Percentiles rank a stretch among this genome's conserved stretches.
These are phyloP conservation scores for Montipora efflorescens DNA, from an alignment of 64 coral and sea anemone species.

Conservation along the genomic window DNA sequence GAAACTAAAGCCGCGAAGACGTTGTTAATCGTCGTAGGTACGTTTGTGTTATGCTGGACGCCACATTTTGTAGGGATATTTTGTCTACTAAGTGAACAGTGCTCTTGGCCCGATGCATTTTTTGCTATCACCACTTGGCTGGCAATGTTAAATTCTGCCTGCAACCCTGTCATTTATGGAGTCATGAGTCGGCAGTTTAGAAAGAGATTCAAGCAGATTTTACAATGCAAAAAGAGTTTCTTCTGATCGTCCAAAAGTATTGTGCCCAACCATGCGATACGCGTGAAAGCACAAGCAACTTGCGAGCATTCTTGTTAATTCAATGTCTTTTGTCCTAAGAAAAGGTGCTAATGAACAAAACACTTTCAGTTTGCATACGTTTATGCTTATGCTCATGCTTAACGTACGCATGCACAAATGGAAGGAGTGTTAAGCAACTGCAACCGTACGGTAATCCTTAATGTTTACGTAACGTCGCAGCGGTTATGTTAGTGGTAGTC, in stretches of 20 bases:
- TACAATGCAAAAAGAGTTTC: slow-evolving; percentile 77
- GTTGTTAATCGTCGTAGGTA: slow-evolving; percentile 80
- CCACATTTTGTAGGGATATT: slow-evolving; percentile 95
- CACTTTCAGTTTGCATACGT: no score
- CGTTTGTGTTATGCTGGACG: slow-evolving; percentile 85
- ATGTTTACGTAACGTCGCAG: no score
- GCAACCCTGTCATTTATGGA: slow-evolving; percentile 93
- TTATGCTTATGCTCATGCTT: no score
- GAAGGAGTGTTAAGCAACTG: no score
- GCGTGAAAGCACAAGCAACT: no score
- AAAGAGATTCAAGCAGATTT: slow-evolving; percentile 89
- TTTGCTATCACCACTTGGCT: slow-evolving; percentile 92
- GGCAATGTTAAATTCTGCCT: slow-evolving; percentile 90
- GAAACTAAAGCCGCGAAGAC: slow-evolving; percentile 90
- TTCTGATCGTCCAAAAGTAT: slow-evolving; percentile 25
- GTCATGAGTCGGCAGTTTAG: slow-evolving; percentile 92
- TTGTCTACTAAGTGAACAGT: slow-evolving; percentile 58
- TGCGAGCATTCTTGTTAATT: no score
- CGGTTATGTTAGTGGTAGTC: no score
- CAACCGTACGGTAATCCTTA: no score
- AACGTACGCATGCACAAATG: no score
- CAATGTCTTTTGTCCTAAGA: no score
- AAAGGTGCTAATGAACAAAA: no score
- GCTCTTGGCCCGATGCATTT: slow-evolving; percentile 74
- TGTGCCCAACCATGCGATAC: no score